Conservation (phyloP, 2,113 vertebrate species). For the Ciconia boyciana region DNA sequence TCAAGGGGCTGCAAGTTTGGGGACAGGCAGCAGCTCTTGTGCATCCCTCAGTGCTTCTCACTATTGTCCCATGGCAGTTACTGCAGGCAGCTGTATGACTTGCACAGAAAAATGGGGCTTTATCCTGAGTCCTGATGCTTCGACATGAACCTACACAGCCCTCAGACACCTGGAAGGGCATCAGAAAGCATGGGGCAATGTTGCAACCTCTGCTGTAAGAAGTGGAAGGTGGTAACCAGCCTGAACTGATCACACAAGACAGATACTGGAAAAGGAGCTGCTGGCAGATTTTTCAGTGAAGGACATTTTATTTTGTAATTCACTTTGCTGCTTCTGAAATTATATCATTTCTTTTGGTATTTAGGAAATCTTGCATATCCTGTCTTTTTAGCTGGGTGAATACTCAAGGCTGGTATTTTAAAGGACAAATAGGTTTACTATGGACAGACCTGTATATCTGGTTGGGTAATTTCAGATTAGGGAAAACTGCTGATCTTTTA, state of each 20-base stretch:
- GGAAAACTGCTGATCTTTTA: not conserved
- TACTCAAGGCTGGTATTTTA: not conserved
- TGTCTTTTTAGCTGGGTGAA: not conserved
- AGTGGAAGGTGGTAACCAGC: not conserved
- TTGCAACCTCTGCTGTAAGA: not conserved
- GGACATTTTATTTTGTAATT: not conserved
- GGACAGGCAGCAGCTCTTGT: not conserved
- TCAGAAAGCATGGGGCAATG: rapidly evolving
- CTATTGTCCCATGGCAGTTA: not conserved
- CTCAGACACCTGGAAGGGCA: not conserved
- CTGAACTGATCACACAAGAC: not conserved
- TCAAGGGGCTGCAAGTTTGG: rapidly evolving
- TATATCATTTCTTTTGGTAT: not conserved
- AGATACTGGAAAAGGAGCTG: not conserved
- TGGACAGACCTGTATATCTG: not conserved
- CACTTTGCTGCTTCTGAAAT: not conserved
- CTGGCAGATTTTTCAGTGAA: not conserved
- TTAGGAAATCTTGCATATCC: not conserved
- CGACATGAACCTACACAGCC: not conserved
- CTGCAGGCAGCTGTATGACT: not conserved
- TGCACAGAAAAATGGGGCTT: not conserved
- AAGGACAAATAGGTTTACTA: not conserved
- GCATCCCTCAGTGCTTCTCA: not conserved
- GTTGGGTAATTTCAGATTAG: not conserved
- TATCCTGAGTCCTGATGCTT: not conserved